Conservation (phyloP, 1,140 invertebrate genomes). For the Drosophila ananassae region DNA sequence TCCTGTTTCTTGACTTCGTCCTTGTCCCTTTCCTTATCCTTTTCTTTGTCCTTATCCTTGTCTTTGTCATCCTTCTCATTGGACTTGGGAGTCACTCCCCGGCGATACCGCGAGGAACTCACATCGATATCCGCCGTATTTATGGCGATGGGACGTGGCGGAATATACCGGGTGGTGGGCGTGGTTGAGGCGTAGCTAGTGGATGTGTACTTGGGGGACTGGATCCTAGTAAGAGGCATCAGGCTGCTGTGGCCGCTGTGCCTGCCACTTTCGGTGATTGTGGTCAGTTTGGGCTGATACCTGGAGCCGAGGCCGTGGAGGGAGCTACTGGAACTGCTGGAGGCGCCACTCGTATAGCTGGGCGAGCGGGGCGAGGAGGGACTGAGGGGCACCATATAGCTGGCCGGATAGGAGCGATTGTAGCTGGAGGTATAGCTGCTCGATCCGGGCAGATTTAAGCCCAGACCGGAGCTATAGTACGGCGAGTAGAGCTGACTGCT, state of each 20-base stretch:
- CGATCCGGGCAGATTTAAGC: constrained; percentile 34
- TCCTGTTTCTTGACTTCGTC: constrained; percentile 1
- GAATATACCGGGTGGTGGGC: constrained; percentile 83
- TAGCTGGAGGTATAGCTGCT: constrained; percentile 71
- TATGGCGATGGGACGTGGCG: constrained; percentile 87
- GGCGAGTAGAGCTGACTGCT: constrained; percentile 85
- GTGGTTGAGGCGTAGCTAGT: constrained; percentile 42
- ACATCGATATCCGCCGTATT: constrained; percentile 94
- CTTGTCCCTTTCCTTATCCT: not conserved
- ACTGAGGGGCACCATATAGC: constrained; percentile 71
- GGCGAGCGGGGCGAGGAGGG: constrained; percentile 54
- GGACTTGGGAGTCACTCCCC: constrained; percentile 51
- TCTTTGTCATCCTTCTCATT: not conserved
- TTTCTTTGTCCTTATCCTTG: constrained; percentile 3
- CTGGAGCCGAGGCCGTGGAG: constrained; percentile 79
- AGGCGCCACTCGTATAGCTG: constrained; percentile 51
- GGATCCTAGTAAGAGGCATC: constrained; percentile 83
- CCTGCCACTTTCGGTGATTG: constrained; percentile 87
- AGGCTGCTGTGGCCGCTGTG: constrained; percentile 60
- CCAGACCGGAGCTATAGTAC: constrained; percentile 85
- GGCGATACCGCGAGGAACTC: constrained; percentile 86
- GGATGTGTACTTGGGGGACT: constrained; percentile 84
- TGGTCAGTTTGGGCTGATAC: constrained; percentile 90
- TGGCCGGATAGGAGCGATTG: constrained; percentile 66
- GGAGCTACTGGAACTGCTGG: constrained; percentile 24